phyloP scores from a whole-genome alignment of 2,888 invertebrate species.

The Eilema sororculum region DNA sequence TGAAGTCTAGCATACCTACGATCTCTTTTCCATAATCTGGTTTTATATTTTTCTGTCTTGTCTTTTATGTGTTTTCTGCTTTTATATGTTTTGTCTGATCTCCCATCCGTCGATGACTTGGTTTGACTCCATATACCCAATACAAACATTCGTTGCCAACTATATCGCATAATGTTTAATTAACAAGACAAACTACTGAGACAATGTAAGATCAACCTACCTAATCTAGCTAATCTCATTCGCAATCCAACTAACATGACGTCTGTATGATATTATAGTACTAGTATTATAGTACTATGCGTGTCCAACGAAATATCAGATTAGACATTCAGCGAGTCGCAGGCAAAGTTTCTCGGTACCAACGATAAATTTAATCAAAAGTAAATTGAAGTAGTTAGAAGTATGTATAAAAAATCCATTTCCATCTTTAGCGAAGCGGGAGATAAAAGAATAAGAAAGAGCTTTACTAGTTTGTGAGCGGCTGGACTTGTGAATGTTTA shows the following conservation, averaged over 20 bases:
- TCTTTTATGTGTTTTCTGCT: no score
- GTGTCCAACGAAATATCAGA: background rate
- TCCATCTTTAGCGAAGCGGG: slow-evolving; percentile 1
- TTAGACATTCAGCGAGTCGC: background rate
- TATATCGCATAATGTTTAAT: no score
- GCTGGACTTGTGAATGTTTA: slow-evolving; percentile 4
- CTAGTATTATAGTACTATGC: no score
- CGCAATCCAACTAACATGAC: background rate
- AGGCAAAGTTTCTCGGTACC: background rate
- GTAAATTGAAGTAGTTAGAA: slow-evolving; percentile 4
- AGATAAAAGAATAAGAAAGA: slow-evolving; percentile 2
- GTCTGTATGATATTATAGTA: no score
- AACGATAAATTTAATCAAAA: slow-evolving; percentile 1
- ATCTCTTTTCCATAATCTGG: no score
- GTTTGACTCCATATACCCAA: no score
- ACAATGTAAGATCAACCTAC: background rate
- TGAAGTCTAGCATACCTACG: no score
- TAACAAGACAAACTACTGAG: no score
- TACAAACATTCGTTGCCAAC: no score
- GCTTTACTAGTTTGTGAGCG: background rate
- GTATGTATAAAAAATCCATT: slow-evolving; percentile 4
- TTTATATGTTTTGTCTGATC: no score
- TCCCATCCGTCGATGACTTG: no score
- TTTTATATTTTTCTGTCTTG: no score
- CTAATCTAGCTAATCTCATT: background rate